Base-by-base conservation (phyloP, 1,140 invertebrate species). In the Parasteatoda tepidariorum region DNA sequence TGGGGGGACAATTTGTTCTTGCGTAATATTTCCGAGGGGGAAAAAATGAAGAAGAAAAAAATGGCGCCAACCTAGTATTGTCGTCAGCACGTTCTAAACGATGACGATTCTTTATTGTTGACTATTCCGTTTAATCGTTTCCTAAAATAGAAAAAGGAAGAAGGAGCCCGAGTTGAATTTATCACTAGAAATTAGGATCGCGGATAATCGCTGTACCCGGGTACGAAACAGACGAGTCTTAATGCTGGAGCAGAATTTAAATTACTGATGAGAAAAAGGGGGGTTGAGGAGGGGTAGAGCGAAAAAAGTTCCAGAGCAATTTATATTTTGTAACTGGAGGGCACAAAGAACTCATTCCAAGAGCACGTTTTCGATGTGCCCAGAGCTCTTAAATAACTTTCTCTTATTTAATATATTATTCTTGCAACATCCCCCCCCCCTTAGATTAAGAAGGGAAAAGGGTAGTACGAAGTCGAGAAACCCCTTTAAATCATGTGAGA, bases 91-190 rank as follows among this genome's bases (percentile, higher is more conserved):
- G 7, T 31, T 75, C 24, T 34, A 34, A 62, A 62, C 30, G 57
- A 74, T 34, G 48, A 22, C 68, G 68, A 71, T 71, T 71, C 57
- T 71, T 71, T 75, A 75, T 75, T 62, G 55, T 75, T 62, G 73
- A 75, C 73, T 57, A 61, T 75, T 75, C 41, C 26, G 24, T 75
- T 75, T 75, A 75, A 75, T 75, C 73, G 73, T 34, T 33, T 30
- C 11, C 31, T 13, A 33, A 75, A 38, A 34, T 11, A 38, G 18
- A 34, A 74, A 33, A 28, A 3, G 26, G 38, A 34, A 38, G 62
- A 41, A 2, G 57, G 55, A 24, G 2, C 3, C n/a, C 30, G 48
- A 4, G 24, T 24, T 22, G 24, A 73, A 73, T 73, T 73, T 73
- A 73, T 73, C 70, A 75, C 57, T 38, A 11, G 57, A 75, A 75